These are phyloP conservation scores for Caradrina clavipalpis DNA, from an alignment of 2,888 invertebrate genomes.

Conservation along the genomic window DNA sequence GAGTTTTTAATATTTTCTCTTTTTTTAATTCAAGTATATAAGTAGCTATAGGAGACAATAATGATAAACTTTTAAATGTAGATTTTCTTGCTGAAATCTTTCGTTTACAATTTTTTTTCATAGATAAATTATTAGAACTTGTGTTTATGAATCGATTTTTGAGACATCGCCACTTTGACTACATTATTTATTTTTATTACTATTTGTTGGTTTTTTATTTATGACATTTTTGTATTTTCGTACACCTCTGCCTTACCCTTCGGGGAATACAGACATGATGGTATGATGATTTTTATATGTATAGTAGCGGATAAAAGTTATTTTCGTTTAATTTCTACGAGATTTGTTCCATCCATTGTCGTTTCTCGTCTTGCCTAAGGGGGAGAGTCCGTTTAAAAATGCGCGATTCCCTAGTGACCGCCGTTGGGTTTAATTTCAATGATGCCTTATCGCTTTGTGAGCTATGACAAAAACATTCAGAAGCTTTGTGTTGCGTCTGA, in stretches of 20 bases:
- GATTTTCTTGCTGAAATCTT: not conserved
- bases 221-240: too few relatives aligned
- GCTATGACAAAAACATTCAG: conserved; percentile 27
- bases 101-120: not conserved
- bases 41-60: not conserved
- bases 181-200: not conserved
- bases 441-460: conserved; percentile 56
- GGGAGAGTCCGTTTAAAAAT: conserved; percentile 31
- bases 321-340: not conserved
- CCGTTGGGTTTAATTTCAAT: conserved; percentile 56
- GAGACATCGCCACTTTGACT: not conserved
- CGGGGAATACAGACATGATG: too few relatives aligned
- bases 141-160: not conserved
- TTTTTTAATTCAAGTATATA: not conserved
- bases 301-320: not conserved
- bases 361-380: conserved; percentile 14
- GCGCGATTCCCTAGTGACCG: conserved; percentile 43
- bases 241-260: too few relatives aligned
- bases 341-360: conserved; percentile 9
- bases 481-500: conserved; percentile 18
- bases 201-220: not conserved
- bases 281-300: too few relatives aligned
- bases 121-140: not conserved
- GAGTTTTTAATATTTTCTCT: not conserved
- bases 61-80: not conserved